Percentiles rank a stretch among this genome's conserved stretches.
These are phyloP conservation scores for Oceanodroma leucorhoa DNA, from an alignment of 2,797 vertebrate genomes.

Conservation along the genomic window DNA sequence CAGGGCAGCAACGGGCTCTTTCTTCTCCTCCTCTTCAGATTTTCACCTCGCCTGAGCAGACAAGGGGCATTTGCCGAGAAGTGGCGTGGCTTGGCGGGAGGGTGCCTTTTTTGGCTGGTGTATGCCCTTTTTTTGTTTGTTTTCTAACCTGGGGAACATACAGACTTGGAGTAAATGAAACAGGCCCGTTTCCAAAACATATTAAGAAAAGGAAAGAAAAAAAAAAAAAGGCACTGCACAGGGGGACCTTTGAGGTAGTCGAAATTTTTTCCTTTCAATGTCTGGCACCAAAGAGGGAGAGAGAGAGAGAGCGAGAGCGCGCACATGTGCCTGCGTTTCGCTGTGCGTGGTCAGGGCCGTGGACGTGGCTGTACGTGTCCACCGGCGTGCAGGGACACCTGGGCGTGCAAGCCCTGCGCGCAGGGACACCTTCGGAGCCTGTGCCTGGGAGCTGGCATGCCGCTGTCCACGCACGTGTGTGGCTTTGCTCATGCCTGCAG, in stretches of 20 bases:
- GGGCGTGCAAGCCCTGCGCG: not conserved
- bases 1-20: not conserved
- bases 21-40: not conserved
- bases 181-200: not conserved
- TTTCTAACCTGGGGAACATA: not conserved
- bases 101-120: not conserved
- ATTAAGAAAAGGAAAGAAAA: not conserved
- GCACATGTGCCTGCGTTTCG: accelerated
- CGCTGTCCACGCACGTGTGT: accelerated
- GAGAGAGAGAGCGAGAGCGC: accelerated
- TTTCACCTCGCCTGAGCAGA: not conserved
- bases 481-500: not conserved
- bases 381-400: accelerated
- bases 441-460: not conserved
- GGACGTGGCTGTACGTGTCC: not conserved
- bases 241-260: slow-evolving; percentile 72
- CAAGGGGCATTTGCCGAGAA: not conserved
- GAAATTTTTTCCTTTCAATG: slow-evolving; percentile 1
- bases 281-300: not conserved
- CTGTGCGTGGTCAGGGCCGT: not conserved
- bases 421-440: not conserved
- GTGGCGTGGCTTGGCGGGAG: not conserved
- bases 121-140: not conserved
- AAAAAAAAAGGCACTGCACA: slow-evolving; percentile 41
- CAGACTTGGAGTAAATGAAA: not conserved